Evolutionary conservation across 2,113 vertebrate genomes (phyloP), one percentile per base, ranked within the genome.

Genomic region (Leucosticte australis): DNA sequence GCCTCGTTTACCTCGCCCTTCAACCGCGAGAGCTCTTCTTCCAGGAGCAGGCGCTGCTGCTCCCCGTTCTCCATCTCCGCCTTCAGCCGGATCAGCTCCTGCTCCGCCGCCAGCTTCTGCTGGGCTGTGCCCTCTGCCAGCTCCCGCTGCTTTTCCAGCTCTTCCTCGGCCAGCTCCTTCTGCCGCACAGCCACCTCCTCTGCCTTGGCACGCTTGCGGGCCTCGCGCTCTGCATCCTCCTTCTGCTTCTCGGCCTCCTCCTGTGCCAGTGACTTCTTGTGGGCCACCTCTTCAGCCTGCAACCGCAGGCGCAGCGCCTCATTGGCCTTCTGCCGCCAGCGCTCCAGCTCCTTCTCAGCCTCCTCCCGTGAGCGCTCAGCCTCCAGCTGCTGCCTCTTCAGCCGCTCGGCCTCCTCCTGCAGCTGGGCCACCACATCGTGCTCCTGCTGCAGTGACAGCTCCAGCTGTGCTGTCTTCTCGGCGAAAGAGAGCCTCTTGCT

Each of bases 231-330:
- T 0, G 99, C 99, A 0, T 99, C 99, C 41, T 99, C 99, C 78
- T 99, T 99, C 96, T 99, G 99, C 95, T 99, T 99, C 95, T 99
- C 99, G 0, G 99, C 99, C 5, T 99, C 99, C 12, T 99, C 99
- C 95, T 99, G 99, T 0, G 99, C 98, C 57, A 99, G 96, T 2
- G 97, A 96, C 97, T 99, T 99, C 94, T 98, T 98, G 96, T 99
- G 99, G 7, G 99, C 99, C 83, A 99, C 98, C 92, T 99, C 99
- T 74, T 99, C 99, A 0, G 99, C 99, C 96, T 99, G 99, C 37
- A 99, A 97, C 87, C 99, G 98, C 39, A 99, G 97, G 28, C 99
- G 98, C 79, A 99, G 98, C 0, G 99, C 99, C 90, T 99, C 99
- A 0, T 99, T 99, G 62, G 99, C 99, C 94, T 99, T 99, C 80